These are phyloP conservation scores for Megastigmus dorsalis DNA, from an alignment of 2,888 invertebrate genomes.

Conservation along the genomic window DNA sequence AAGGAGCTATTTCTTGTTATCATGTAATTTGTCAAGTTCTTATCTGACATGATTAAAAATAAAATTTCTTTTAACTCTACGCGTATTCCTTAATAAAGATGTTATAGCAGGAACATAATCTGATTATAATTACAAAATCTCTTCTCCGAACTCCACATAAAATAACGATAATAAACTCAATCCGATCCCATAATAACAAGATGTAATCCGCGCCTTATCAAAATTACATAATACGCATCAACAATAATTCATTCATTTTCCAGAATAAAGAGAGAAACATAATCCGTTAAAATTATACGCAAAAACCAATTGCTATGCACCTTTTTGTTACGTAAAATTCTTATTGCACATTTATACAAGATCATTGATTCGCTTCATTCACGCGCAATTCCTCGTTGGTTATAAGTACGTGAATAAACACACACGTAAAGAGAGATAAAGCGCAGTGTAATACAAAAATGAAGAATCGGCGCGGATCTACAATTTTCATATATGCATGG, in stretches of 20 bases:
- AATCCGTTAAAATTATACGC: not conserved
- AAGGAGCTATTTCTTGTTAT: too few relatives aligned
- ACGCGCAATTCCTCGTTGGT: not conserved
- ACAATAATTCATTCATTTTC: not conserved
- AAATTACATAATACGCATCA: not conserved
- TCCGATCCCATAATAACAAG: too few relatives aligned
- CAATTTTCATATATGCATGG: conserved; percentile 18
- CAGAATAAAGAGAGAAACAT: not conserved
- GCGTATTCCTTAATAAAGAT: too few relatives aligned
- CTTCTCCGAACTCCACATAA: too few relatives aligned
- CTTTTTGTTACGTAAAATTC: conserved; percentile 1
- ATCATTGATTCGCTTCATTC: not conserved
- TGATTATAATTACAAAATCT: too few relatives aligned
- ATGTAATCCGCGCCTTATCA: too few relatives aligned
- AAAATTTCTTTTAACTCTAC: too few relatives aligned
- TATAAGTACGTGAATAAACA: not conserved
- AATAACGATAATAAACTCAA: too few relatives aligned
- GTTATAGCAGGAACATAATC: too few relatives aligned
- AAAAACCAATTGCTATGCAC: not conserved
- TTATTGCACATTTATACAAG: not conserved
- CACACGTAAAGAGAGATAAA: not conserved
- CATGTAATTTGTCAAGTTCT: too few relatives aligned
- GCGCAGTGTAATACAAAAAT: not conserved
- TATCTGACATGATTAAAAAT: too few relatives aligned
- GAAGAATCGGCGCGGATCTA: not conserved